Conservation (phyloP, 2,888 invertebrate species). For the Dynastes maya region DNA sequence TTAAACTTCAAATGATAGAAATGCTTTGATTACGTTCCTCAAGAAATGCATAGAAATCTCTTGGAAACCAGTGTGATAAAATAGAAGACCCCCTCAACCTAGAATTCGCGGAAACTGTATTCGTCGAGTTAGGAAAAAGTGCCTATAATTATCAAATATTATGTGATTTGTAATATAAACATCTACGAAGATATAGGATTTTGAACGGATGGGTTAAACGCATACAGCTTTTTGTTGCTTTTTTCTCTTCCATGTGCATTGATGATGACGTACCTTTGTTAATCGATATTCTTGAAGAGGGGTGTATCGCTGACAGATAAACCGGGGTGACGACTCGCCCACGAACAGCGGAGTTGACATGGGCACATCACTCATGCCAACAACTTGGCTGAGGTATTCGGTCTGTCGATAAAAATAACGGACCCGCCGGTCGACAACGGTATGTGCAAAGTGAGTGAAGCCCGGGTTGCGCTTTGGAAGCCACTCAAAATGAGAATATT, state of each 20-base stretch:
- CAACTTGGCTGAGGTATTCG: constrained; percentile 53
- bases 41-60: too few species aligned
- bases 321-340: constrained; percentile 51
- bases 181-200: background rate
- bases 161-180: too few species aligned
- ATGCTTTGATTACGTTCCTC: too few species aligned
- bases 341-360: constrained; percentile 51
- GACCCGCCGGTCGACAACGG: constrained; percentile 62
- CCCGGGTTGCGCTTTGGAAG: constrained; percentile 68
- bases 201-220: background rate
- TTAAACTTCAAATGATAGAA: too few species aligned
- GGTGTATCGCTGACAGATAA: constrained; percentile 53
- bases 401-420: constrained; percentile 64
- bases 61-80: too few species aligned
- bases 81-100: too few species aligned
- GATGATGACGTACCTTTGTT: constrained; percentile 36
- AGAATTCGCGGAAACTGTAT: too few species aligned
- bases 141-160: too few species aligned
- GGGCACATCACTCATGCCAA: constrained; percentile 51
- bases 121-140: too few species aligned
- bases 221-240: constrained; percentile 17
- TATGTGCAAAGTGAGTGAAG: constrained; percentile 67
- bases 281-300: constrained; percentile 51
- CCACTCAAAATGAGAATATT: constrained; percentile 69
- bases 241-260: constrained; percentile 19